Evolutionary conservation across 2,113 vertebrate species (phyloP), one percentile per base, ranked within the genome.

Genomic region (Charadrius vociferus): DNA sequence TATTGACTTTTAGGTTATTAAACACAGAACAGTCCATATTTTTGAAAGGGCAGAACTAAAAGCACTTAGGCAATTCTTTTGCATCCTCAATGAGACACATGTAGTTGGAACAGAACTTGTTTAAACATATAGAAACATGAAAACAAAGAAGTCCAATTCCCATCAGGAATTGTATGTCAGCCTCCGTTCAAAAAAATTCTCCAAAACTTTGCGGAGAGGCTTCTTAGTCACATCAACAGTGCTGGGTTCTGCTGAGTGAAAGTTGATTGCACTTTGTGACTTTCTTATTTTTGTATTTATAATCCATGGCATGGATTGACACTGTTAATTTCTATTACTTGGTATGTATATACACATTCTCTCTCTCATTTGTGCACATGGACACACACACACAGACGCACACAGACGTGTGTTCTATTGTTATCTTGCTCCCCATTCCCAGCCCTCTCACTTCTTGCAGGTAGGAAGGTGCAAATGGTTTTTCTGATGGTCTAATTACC

Each of bases 1-100:
- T 70, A 55, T 58, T 94, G 85, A 73, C 50, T 90, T 87, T 49
- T 27, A 65, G 34, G 49, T 50, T 39, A 90, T 50, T 75, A 75
- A 87, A 63, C 23, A 78, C 9, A 43, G 11, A 87, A 27, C 1
- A 1, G 21, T 55, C 75, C 29, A 1, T 72, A 62, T 62, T 82
- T 94, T 66, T 71, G 45, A 79, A 93, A 68, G 67, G 41, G 32
- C 47, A 77, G 34, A 71, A 78, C 41, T 78, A 27, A 70, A 77
- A 86, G 43, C 45, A 39, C 34, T 70, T 6, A 3, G 36, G 47
- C 41, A 62, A 22, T 47, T 91, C 29, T 88, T 65, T 27, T 59
- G 14, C 24, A 26, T 56, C 63, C 32, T 47, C 41, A 58, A 24
- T 4, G 10, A 85, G 78, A 61, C 11, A 50, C 14, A 37, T 86